Evolutionary conservation across 2,113 vertebrate genomes (phyloP), one percentile per base, ranked within the genome.

Genomic region (Austrofundulus limnaeus): DNA sequence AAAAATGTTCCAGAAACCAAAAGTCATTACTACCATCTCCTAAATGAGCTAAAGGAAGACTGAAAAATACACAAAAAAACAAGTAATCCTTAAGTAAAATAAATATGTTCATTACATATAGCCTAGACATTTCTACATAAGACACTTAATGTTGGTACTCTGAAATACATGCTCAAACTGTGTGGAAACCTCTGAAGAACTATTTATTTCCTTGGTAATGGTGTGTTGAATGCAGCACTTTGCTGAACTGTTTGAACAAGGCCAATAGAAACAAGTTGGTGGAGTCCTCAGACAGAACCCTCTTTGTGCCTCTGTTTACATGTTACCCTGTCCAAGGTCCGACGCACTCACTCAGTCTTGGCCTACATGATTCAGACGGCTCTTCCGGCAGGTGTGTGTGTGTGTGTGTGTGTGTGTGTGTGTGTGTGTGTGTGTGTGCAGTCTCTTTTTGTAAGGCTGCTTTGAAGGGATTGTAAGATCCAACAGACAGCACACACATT

Each of bases 241-340:
- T 57, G 72, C 31, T 68, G 24, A 57, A 31, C 72, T 54, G 28
- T 75, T 51, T 42, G 43, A 70, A 37, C 0, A 61, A 72, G 31
- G 31, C 8, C 31, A 34, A 56, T 28, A 59, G 63, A 42, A 73
- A 51, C 74, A 64, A 62, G 69, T 54, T 53, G 25, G 28, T 20
- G 31, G 4, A 34, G 31, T 50, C 48, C 37, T n/a, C 5, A 55
- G 41, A 78, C 50, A 83, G 68, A 80, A 49, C 57, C 24, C 50
- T 58, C 72, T 80, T 82, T 87, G 75, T 84, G 57, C 61, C 70
- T 39, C 28, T 79, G 67, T 83, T 68, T 57, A 72, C 64, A 72
- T 62, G 60, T 61, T 50, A 11, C 53, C 71, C 78, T 34, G 55
- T 63, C 46, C 75, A 72, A 66, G 42, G 28, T 50, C 80, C 21